Evolutionary conservation across 2,888 invertebrate genomes (phyloP).

Genomic region (Thecophora atra): DNA sequence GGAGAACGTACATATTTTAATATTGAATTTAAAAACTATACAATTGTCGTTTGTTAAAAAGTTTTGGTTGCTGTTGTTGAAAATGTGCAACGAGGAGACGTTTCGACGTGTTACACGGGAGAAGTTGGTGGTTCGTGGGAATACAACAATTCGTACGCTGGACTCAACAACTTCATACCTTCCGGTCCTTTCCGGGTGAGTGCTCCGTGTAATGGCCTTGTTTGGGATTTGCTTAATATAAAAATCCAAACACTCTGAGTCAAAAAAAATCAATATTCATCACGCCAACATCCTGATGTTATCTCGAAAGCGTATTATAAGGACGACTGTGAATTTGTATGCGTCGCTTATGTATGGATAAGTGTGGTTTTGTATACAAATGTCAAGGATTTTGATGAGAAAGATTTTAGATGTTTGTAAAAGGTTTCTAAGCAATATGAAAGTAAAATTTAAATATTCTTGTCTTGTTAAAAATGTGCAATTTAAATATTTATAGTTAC

Average conservation of each 20-base stretch:
- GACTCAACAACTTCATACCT: conserved; percentile 66
- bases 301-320: conserved; percentile 12
- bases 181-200: conserved; percentile 61
- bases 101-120: conserved; percentile 65
- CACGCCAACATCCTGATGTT: conserved; percentile 42
- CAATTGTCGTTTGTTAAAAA: not conserved
- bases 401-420: no score
- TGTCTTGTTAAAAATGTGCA: no score
- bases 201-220: conserved; percentile 34
- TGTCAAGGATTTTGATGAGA: not conserved
- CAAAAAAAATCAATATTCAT: conserved; percentile 19
- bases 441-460: no score
- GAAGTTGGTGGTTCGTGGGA: conserved; percentile 64
- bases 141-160: conserved; percentile 65
- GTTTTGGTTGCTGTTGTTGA: conserved; percentile 37
- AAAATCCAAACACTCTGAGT: not conserved
- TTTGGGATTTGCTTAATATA: not conserved
- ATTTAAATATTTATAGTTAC: not conserved
- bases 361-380: not conserved
- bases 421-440: no score
- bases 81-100: conserved; percentile 64
- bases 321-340: not conserved
- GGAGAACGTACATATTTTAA: no score
- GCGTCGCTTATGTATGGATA: no score
- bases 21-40: no score